Evolutionary conservation across 2,888 invertebrate species (phyloP).

Genomic region (Tetropium fuscum): DNA sequence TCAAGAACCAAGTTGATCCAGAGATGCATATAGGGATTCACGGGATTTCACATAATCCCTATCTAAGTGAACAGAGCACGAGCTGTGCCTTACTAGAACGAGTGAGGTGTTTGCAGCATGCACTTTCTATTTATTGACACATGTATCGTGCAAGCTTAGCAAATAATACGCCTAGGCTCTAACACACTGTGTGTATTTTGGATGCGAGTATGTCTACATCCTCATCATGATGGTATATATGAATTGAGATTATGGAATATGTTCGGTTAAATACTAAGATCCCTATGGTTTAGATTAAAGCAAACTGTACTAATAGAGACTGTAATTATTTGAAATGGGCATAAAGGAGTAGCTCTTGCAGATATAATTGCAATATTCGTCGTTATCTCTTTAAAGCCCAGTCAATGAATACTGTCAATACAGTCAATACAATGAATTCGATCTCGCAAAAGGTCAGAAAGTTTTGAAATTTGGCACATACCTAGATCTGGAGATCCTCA

Average conservation of each 20-base stretch:
- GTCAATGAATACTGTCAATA: too few relatives aligned
- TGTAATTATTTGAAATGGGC: too few relatives aligned
- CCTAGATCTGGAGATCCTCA: too few relatives aligned
- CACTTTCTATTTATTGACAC: conserved; percentile 54
- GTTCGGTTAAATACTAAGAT: neutral
- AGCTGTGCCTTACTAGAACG: conserved; percentile 52
- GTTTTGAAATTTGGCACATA: too few relatives aligned
- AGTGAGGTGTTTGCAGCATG: conserved; percentile 50
- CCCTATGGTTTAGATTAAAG: neutral
- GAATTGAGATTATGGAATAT: conserved; percentile 6
- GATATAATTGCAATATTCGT: too few relatives aligned
- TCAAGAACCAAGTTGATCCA: conserved; percentile 44
- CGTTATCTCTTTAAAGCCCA: too few relatives aligned
- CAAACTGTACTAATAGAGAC: too few relatives aligned
- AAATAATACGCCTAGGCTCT: conserved; percentile 43
- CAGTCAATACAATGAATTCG: too few relatives aligned
- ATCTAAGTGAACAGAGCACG: conserved; percentile 53
- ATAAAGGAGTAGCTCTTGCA: too few relatives aligned
- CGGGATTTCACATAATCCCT: conserved; percentile 50
- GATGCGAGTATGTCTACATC: conserved; percentile 5
- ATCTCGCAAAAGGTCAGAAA: too few relatives aligned
- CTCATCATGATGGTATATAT: conserved; percentile 3
- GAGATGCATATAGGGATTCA: conserved; percentile 45
- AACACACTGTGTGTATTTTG: conserved; percentile 15
- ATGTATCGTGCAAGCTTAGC: conserved; percentile 50